A percentile compares a stretch with the other conserved stretches of the same genome.
Evolutionary conservation across 1,140 invertebrate species (phyloP).

Genomic region (Drosophila dunni): DNA sequence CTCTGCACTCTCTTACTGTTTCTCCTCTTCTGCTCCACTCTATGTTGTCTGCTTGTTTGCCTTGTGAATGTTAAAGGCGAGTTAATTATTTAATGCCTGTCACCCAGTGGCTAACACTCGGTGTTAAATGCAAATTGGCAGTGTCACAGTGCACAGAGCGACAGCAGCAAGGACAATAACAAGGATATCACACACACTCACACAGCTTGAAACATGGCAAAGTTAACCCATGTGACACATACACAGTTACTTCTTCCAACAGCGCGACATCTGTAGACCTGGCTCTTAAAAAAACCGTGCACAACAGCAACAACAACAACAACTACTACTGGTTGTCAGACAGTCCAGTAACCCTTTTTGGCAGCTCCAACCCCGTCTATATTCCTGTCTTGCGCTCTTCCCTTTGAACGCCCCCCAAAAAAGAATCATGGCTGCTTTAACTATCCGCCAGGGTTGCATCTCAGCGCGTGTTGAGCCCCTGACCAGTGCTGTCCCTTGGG

Average conservation of each 20-base stretch:
- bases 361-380: neutral
- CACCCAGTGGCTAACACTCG: conserved; percentile 77
- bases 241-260: conserved; percentile 7
- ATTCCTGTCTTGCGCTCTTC: neutral
- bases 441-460: conserved; percentile 37
- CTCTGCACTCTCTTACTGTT: neutral
- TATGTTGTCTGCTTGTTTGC: conserved; percentile 20
- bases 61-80: conserved; percentile 58
- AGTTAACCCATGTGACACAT: conserved; percentile 37
- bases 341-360: conserved; percentile 21
- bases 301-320: conserved; percentile 7
- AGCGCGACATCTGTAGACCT: conserved; percentile 31
- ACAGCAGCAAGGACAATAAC: conserved; percentile 43
- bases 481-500: neutral
- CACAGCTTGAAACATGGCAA: conserved; percentile 43
- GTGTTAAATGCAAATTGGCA: conserved; percentile 76
- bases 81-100: conserved; percentile 81
- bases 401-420: conserved; percentile 14
- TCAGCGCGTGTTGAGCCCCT: conserved; percentile 17
- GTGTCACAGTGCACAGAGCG: conserved; percentile 37
- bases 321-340: conserved; percentile 5
- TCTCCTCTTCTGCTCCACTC: neutral
- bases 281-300: conserved; percentile 19
- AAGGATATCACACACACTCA: conserved; percentile 44
- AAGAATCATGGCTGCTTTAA: conserved; percentile 27